Conservation (phyloP, 2,113 vertebrate species). For the Propithecus coquereli region DNA sequence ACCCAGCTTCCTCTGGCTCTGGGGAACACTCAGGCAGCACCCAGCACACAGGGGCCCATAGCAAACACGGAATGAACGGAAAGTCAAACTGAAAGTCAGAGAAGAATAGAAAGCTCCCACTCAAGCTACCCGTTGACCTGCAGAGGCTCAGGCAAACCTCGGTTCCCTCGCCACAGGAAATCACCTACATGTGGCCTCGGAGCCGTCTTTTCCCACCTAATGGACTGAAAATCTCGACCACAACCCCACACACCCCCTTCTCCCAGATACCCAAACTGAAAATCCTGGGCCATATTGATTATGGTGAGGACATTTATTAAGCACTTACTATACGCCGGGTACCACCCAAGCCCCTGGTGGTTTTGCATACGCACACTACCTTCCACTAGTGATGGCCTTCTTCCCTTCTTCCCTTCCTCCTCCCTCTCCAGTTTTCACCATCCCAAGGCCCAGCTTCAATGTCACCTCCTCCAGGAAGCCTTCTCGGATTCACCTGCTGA, state of each 20-base stretch:
- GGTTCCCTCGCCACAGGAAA: not conserved
- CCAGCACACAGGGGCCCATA: not conserved
- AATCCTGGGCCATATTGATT: not conserved
- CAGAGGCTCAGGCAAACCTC: not conserved
- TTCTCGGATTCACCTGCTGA: not conserved
- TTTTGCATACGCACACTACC: not conserved
- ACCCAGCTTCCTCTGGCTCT: not conserved
- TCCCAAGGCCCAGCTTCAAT: not conserved
- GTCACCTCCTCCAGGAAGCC: not conserved
- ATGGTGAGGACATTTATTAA: not conserved
- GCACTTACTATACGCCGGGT: accelerated
- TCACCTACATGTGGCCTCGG: not conserved
- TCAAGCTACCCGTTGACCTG: not conserved
- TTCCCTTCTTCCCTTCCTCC: not conserved
- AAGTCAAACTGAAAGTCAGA: not conserved
- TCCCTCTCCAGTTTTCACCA: not conserved
- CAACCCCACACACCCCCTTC: accelerated
- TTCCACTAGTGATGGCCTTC: not conserved
- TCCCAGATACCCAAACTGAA: not conserved
- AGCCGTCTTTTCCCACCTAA: not conserved
- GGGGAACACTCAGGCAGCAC: not conserved
- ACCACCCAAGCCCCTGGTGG: not conserved
- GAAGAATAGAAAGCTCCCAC: not conserved
- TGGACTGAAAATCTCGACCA: not conserved
- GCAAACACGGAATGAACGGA: not conserved